A percentile compares a stretch with the other conserved stretches of the same genome.
Conservation (phyloP, 2,797 vertebrate species). For the Echiichthys vipera region DNA sequence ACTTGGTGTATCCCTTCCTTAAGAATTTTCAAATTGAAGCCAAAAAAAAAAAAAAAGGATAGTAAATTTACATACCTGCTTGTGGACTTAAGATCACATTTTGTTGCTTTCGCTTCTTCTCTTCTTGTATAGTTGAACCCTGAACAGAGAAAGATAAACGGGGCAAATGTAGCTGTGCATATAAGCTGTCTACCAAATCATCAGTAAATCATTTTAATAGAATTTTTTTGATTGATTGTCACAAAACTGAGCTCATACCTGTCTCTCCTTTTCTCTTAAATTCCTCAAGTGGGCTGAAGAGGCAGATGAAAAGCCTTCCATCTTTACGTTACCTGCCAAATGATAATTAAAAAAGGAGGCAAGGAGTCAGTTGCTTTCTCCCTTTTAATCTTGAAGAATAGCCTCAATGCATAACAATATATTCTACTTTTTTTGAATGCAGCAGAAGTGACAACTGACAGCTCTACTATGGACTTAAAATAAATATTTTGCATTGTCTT, state of each 20-base stretch:
- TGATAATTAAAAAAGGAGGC: conserved; percentile 14
- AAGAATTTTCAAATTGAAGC: background rate
- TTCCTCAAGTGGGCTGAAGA: conserved; percentile 72
- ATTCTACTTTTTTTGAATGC: background rate
- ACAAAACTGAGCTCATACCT: conserved; percentile 52
- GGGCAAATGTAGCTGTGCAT: background rate
- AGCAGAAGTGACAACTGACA: background rate
- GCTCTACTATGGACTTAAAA: background rate
- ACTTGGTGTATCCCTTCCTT: too few relatives aligned
- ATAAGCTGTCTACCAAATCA: background rate
- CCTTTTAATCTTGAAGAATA: background rate
- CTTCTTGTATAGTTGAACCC: conserved; percentile 72
- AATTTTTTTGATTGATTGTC: background rate
- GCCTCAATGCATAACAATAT: background rate
- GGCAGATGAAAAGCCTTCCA: conserved; percentile 62
- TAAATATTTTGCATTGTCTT: background rate
- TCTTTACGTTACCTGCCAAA: conserved; percentile 70
- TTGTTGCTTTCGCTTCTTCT: conserved; percentile 90
- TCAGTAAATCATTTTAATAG: background rate
- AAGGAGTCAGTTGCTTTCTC: background rate
- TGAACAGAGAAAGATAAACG: conserved; percentile 21
- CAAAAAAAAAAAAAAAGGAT: background rate
- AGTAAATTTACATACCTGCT: conserved; percentile 83
- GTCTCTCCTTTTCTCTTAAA: conserved; percentile 77
- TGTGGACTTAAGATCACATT: conserved; percentile 90